These are phyloP conservation scores for Coleophora flavipennella DNA, from an alignment of 2,888 invertebrate species.

Conservation along the genomic window DNA sequence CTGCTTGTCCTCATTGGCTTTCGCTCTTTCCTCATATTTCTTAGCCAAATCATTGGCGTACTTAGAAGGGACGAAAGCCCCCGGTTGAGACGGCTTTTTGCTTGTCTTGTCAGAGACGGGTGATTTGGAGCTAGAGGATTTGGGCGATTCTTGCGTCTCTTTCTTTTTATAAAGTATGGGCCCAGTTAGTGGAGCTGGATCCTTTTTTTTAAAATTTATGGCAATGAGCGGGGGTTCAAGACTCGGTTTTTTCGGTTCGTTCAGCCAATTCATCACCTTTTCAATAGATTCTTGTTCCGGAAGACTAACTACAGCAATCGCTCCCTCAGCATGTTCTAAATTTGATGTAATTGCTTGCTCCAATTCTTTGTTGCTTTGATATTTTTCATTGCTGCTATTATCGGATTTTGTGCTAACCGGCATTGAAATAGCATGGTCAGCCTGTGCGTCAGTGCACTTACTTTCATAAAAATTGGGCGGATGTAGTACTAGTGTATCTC, in stretches of 20 bases:
- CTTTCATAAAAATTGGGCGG: slow-evolving; percentile 4
- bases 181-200: background rate
- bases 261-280: slow-evolving; percentile 34
- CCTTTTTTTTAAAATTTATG: slow-evolving; percentile 29
- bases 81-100: background rate
- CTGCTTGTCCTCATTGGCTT: slow-evolving; percentile 3
- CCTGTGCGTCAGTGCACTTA: too few species aligned
- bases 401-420: too few species aligned
- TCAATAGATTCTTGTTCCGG: slow-evolving; percentile 25
- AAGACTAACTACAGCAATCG: slow-evolving; percentile 11
- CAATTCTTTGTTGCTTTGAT: too few species aligned
- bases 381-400: too few species aligned
- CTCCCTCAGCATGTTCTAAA: background rate
- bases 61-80: slow-evolving; percentile 18
- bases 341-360: too few species aligned
- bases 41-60: slow-evolving; percentile 26
- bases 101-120: background rate
- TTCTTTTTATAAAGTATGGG: background rate
- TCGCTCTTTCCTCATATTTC: slow-evolving; percentile 20
- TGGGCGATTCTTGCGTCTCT: too few species aligned
- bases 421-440: too few species aligned
- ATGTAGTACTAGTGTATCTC: slow-evolving; percentile 1
- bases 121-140: too few species aligned
- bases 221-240: slow-evolving; percentile 17
- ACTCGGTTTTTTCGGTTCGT: slow-evolving; percentile 12